Percentiles rank a stretch among this genome's conserved stretches.
Evolutionary conservation across 2,888 invertebrate species (phyloP).

Genomic region (Nasonovia ribisnigri): DNA sequence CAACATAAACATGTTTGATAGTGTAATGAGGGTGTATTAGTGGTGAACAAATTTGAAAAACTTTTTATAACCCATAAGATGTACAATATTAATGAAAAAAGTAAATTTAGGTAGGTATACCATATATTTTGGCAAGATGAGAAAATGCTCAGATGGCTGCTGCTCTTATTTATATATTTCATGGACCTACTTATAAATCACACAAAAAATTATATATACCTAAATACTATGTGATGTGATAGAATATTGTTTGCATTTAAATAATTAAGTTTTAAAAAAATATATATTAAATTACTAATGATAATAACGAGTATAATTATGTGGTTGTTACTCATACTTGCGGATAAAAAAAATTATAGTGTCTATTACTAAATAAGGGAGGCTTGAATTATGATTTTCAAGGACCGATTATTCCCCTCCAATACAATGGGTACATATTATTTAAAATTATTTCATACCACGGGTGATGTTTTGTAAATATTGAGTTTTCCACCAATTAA

Average conservation of each 20-base stretch:
- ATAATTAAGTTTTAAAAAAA: neutral
- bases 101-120: too few species aligned
- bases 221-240: neutral
- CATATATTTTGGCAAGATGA: neutral
- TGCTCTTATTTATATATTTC: neutral
- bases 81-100: too few species aligned
- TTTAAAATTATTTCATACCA: slow-evolving; percentile 72
- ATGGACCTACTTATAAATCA: neutral
- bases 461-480: slow-evolving; percentile 93
- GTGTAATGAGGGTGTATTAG: too few species aligned
- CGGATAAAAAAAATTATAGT: neutral
- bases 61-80: neutral
- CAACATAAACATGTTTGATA: too few species aligned
- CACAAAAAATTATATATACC: neutral
- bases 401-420: neutral
- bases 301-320: neutral
- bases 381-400: neutral
- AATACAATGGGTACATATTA: neutral
- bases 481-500: slow-evolving; percentile 93
- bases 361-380: neutral
- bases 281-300: too few species aligned
- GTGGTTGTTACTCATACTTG: neutral
- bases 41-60: neutral
- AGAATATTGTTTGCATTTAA: neutral
- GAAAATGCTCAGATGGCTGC: neutral